Evolutionary conservation across 2,113 vertebrate species (phyloP).

Genomic region (Brachyistius frenatus): DNA sequence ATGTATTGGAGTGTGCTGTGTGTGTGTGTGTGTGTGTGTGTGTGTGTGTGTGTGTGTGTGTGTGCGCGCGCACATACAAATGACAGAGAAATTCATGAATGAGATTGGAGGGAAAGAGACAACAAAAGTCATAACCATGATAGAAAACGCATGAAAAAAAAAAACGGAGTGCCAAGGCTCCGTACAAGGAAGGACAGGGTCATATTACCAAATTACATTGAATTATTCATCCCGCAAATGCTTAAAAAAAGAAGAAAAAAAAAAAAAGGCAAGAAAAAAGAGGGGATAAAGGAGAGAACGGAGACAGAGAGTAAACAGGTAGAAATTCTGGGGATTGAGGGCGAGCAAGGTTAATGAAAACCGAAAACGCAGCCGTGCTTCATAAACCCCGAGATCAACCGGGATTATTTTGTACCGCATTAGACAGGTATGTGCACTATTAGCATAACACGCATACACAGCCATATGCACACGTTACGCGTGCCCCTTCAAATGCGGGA

Average conservation of each 20-base stretch:
- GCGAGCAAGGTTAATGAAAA: constrained; percentile 73
- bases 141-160: constrained; percentile 22
- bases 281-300: not conserved
- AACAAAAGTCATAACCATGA: not conserved
- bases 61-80: not conserved
- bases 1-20: constrained; percentile 4
- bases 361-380: constrained; percentile 67
- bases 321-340: constrained; percentile 58
- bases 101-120: not conserved
- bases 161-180: constrained; percentile 10
- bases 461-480: constrained; percentile 27
- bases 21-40: not conserved
- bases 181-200: constrained; percentile 61
- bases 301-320: constrained; percentile 31
- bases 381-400: constrained; percentile 52
- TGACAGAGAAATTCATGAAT: not conserved
- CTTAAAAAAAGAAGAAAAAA: constrained; percentile 5
- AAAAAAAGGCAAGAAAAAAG: not conserved
- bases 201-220: constrained; percentile 62
- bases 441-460: constrained; percentile 6
- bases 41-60: not conserved
- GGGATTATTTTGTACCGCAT: constrained; percentile 18
- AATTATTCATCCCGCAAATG: constrained; percentile 61
- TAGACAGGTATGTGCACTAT: constrained; percentile 24
- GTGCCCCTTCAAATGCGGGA: constrained; percentile 28